These are phyloP conservation scores for Suillia variegata DNA, from an alignment of 2,888 invertebrate species.

Conservation along the genomic window DNA sequence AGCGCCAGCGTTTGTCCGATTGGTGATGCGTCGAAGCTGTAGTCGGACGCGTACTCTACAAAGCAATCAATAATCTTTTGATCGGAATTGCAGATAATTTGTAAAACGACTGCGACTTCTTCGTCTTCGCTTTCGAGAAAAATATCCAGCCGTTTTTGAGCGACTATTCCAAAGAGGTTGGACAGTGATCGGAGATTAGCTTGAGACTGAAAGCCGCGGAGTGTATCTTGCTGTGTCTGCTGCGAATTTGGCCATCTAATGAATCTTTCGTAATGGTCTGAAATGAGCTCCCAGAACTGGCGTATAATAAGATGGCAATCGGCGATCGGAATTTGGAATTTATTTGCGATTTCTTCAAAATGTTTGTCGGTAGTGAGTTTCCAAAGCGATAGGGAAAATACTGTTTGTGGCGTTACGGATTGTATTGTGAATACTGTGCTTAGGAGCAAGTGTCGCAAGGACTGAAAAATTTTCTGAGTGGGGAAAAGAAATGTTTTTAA, in stretches of 20 bases:
- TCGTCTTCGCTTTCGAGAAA: constrained; percentile 55
- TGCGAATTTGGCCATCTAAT: constrained; percentile 57
- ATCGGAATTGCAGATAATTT: constrained; percentile 55
- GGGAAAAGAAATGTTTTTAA: not conserved
- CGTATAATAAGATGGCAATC: constrained; percentile 52
- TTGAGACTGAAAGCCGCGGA: constrained; percentile 39
- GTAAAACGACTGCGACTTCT: constrained; percentile 52
- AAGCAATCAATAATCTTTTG: constrained; percentile 56
- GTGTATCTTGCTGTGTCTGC: constrained; percentile 41
- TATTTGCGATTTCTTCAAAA: constrained; percentile 55
- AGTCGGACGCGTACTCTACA: constrained; percentile 52
- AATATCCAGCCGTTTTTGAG: constrained; percentile 52
- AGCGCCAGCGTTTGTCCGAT: constrained; percentile 53
- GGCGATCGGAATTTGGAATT: constrained; percentile 50
- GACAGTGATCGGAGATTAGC: constrained; percentile 40
- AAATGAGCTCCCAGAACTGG: constrained; percentile 55
- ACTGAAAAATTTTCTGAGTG: constrained; percentile 31
- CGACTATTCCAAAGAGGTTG: constrained; percentile 51
- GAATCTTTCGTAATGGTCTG: constrained; percentile 54
- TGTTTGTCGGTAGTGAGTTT: constrained; percentile 58
- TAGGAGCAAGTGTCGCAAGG: constrained; percentile 26
- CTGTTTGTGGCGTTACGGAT: constrained; percentile 45
- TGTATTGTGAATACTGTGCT: not conserved
- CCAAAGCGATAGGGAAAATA: constrained; percentile 55
- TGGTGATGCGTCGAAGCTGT: constrained; percentile 51